phyloP scores from a whole-genome alignment of 2,797 vertebrate species.

The Pelodytes ibericus region DNA sequence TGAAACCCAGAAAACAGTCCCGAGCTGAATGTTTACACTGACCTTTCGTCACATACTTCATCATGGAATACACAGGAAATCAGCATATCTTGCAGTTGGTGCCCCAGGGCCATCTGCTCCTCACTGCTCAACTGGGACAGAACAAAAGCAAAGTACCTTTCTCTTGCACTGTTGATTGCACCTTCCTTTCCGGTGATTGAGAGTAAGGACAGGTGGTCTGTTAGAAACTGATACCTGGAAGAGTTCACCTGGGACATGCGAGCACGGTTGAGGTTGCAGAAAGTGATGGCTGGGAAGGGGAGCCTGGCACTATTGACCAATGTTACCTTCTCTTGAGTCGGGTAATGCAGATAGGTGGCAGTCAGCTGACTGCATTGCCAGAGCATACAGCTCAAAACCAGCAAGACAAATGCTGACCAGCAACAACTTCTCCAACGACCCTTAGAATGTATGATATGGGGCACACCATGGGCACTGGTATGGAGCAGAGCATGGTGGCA shows the following conservation, averaged over 20 bases:
- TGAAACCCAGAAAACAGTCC: too few relatives aligned
- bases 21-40: constrained; percentile 7
- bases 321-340: constrained; percentile 54
- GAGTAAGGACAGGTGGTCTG: constrained; percentile 7
- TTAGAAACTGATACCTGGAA: constrained; percentile 40
- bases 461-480: constrained; percentile 53
- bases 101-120: constrained; percentile 43
- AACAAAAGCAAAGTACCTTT: constrained; percentile 43
- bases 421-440: constrained; percentile 43
- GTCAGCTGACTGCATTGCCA: constrained; percentile 55
- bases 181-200: constrained; percentile 13
- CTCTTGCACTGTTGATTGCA: background rate
- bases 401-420: constrained; percentile 49
- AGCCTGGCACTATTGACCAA: constrained; percentile 52
- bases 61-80: constrained; percentile 55
- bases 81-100: constrained; percentile 52
- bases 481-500: constrained; percentile 44
- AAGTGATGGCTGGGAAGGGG: constrained; percentile 53
- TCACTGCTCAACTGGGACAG: constrained; percentile 39
- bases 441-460: constrained; percentile 48
- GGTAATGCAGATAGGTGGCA: constrained; percentile 44
- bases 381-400: constrained; percentile 49
- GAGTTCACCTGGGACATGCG: constrained; percentile 49
- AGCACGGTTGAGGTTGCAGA: constrained; percentile 55
- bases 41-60: constrained; percentile 53